phyloP scores from a whole-genome alignment of 2,888 invertebrate species.

The Campoplex nolae region DNA sequence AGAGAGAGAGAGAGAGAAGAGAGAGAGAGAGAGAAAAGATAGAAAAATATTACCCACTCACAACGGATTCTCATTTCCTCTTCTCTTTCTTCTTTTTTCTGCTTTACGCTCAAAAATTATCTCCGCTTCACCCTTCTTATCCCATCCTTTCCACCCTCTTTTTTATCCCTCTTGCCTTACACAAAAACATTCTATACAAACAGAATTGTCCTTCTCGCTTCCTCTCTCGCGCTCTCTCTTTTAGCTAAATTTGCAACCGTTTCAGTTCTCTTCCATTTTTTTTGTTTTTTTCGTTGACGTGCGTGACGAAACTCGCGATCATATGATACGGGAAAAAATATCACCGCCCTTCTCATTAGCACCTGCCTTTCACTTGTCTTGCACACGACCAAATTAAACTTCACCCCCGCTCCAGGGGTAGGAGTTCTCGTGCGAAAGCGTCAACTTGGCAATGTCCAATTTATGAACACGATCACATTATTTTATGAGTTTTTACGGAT shows the following conservation, averaged over 20 bases:
- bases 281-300: conserved; percentile 20
- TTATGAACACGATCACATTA: background rate
- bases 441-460: conserved; percentile 38
- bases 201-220: background rate
- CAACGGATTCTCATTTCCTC: conserved; percentile 20
- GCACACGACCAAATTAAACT: conserved; percentile 54
- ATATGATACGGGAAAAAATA: conserved; percentile 46
- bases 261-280: conserved; percentile 11
- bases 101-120: conserved; percentile 51
- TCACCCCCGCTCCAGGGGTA: background rate
- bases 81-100: background rate
- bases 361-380: conserved; percentile 46
- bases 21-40: conserved; percentile 39
- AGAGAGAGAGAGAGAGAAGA: conserved; percentile 37
- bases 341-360: conserved; percentile 57
- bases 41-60: conserved; percentile 41
- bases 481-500: background rate
- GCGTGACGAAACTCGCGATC: conserved; percentile 48
- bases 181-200: background rate
- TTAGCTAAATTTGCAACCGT: background rate
- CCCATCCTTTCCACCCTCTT: background rate
- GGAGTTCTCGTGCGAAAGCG: conserved; percentile 8
- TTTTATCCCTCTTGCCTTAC: background rate
- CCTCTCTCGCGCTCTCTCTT: background rate
- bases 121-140: conserved; percentile 50